Conservation (phyloP, 2,113 vertebrate species). For the Gorsachius goisagi region DNA sequence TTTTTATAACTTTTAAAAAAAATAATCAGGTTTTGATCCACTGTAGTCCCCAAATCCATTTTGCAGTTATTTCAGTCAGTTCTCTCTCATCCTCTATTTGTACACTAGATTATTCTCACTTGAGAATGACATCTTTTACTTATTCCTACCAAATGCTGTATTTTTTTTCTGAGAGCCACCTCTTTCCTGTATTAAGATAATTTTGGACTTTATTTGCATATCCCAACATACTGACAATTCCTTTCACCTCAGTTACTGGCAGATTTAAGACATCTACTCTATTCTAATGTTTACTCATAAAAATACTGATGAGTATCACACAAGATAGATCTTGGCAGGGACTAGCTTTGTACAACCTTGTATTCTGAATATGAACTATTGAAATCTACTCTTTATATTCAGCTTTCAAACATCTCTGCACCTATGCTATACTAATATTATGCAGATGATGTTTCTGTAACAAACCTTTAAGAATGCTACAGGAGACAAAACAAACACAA, state of each 20-base stretch:
- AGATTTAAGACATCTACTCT: neutral
- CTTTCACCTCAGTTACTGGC: neutral
- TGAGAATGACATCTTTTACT: neutral
- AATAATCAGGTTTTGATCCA: neutral
- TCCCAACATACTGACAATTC: neutral
- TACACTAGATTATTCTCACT: neutral
- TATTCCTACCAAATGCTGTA: neutral
- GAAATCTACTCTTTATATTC: neutral
- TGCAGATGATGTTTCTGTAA: neutral
- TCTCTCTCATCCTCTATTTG: neutral
- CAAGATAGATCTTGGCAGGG: neutral
- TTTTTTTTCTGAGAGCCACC: neutral
- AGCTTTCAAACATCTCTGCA: neutral
- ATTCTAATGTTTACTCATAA: constrained; percentile 10
- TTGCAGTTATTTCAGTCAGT: neutral
- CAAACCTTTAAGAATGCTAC: neutral
- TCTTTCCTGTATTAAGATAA: neutral
- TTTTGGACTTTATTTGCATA: neutral
- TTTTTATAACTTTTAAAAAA: neutral
- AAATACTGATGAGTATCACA: neutral
- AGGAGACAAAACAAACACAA: neutral
- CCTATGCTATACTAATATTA: neutral
- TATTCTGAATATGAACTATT: neutral
- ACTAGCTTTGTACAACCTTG: neutral
- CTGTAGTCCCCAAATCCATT: neutral